These are phyloP conservation scores for Chrysochloris asiatica DNA, from an alignment of 2,113 vertebrate species.

Conservation along the genomic window DNA sequence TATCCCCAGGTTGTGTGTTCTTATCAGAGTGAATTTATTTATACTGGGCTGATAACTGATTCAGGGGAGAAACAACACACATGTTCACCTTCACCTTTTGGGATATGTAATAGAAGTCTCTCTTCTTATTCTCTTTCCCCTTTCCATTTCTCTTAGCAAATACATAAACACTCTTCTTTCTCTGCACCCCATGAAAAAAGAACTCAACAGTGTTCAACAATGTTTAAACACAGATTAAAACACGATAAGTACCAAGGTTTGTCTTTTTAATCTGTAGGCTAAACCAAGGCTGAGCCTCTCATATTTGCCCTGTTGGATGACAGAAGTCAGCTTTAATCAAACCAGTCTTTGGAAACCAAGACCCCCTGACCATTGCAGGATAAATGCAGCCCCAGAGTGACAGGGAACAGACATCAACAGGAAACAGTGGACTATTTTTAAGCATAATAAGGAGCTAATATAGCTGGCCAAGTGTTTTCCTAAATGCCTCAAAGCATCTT, in stretches of 20 bases:
- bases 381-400: conserved; percentile 67
- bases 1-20: neutral
- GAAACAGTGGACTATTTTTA: conserved; percentile 86
- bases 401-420: conserved; percentile 81
- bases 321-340: conserved; percentile 52
- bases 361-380: conserved; percentile 58
- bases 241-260: neutral
- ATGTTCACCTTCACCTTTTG: neutral
- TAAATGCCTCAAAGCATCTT: conserved; percentile 81
- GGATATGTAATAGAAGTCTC: neutral
- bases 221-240: conserved; percentile 44
- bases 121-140: neutral
- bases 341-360: conserved; percentile 45
- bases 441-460: conserved; percentile 83
- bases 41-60: neutral
- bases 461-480: conserved; percentile 75
- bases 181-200: neutral
- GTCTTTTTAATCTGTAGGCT: conserved; percentile 38
- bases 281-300: neutral
- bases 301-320: neutral
- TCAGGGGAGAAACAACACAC: neutral
- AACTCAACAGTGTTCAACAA: neutral
- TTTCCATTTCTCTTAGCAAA: neutral
- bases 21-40: neutral
- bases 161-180: neutral